Conservation (phyloP, 2,888 invertebrate genomes). For the Clistopyga incitator region DNA sequence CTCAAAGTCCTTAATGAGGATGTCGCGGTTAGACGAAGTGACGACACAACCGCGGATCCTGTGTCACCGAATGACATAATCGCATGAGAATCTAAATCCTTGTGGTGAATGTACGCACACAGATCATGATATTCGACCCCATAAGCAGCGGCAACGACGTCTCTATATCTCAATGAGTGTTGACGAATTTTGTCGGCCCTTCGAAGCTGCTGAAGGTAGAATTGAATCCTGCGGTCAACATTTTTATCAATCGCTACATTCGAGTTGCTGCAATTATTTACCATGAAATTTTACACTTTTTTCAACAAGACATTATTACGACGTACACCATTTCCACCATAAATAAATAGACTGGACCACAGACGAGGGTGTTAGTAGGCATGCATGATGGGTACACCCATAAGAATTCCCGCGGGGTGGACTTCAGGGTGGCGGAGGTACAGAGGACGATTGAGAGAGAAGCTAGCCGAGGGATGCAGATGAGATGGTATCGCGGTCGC, state of each 20-base stretch:
- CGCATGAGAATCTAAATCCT: slow-evolving; percentile 55
- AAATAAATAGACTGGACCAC: not conserved
- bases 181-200: slow-evolving; percentile 8
- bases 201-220: slow-evolving; percentile 13
- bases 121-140: slow-evolving; percentile 69
- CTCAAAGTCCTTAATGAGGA: slow-evolving; percentile 71
- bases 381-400: slow-evolving; percentile 27
- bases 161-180: slow-evolving; percentile 19
- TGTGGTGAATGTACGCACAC: slow-evolving; percentile 8
- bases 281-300: not conserved
- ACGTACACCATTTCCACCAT: not conserved
- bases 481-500: slow-evolving; percentile 81
- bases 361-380: not conserved
- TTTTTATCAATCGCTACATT: not conserved
- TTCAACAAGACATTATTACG: not conserved
- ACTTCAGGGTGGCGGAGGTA: slow-evolving; percentile 25
- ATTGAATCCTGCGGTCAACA: slow-evolving; percentile 31
- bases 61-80: slow-evolving; percentile 62
- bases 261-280: not conserved
- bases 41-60: slow-evolving; percentile 56
- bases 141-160: slow-evolving; percentile 5
- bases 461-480: slow-evolving; percentile 80
- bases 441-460: slow-evolving; percentile 58
- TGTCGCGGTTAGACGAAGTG: slow-evolving; percentile 65
- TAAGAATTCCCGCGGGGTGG: slow-evolving; percentile 26